phyloP scores from a whole-genome alignment of 2,113 vertebrate genomes.

The Nothoprocta pentlandii region DNA sequence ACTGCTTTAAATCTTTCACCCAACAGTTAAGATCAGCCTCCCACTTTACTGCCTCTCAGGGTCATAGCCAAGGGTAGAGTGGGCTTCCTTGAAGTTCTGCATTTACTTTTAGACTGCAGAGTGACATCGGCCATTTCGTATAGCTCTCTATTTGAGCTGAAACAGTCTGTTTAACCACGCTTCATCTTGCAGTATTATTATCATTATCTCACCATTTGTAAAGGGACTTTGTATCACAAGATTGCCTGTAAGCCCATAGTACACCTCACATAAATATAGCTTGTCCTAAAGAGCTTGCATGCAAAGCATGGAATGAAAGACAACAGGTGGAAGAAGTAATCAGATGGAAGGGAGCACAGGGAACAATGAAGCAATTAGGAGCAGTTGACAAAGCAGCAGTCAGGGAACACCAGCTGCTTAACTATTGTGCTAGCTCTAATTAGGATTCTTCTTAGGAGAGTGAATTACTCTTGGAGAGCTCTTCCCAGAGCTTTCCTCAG shows the following conservation, averaged over 20 bases:
- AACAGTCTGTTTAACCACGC: not conserved
- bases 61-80: not conserved
- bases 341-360: conserved; percentile 64
- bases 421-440: conserved; percentile 68
- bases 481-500: conserved; percentile 37
- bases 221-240: not conserved
- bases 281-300: conserved; percentile 4
- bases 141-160: not conserved
- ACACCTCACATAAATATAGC: not conserved
- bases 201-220: not conserved
- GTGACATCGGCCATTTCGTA: not conserved
- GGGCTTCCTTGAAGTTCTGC: not conserved
- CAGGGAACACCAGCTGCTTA: conserved; percentile 71
- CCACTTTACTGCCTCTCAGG: not conserved
- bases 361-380: conserved; percentile 63
- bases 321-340: conserved; percentile 67
- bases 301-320: conserved; percentile 27
- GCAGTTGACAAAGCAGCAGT: conserved; percentile 68
- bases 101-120: not conserved
- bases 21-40: not conserved
- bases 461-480: conserved; percentile 20
- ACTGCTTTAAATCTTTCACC: not conserved
- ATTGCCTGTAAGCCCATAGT: not conserved
- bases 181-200: not conserved
- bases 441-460: conserved; percentile 55